Evolutionary conservation across 2,797 vertebrate species (phyloP), one percentile per base, ranked within the genome.

Genomic region (Chaenodraco wilsoni): DNA sequence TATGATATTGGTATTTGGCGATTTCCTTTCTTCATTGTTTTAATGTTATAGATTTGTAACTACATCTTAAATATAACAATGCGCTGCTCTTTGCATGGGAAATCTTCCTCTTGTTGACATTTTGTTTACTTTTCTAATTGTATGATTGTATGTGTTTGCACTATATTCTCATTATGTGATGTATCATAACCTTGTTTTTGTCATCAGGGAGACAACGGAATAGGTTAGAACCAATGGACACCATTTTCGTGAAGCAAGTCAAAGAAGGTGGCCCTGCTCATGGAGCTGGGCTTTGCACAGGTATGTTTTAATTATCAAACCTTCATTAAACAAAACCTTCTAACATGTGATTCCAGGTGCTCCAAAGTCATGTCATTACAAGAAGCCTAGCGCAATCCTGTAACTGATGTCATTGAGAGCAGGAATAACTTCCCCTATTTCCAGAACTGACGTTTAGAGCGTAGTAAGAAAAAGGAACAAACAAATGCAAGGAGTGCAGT

Each of bases 161-260:
- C 27, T 5, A 27, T 27, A 27, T 27, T 27, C 27, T 27, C 27
- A 4, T 27, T 27, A 27, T 27, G 12, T 58, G 61, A 70, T 64
- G 23, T 45, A 9, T 61, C 21, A 16, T 59, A 16, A 10, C 14
- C 9, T 49, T 16, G 62, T 56, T 76, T 17, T 85, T 69, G 61
- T 84, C 61, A 67, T 54, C 78, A 99, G 98, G 97, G 87, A 97
- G 97, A 86, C 96, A 90, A 68, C 95, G 95, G 78, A 98, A 95
- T 88, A 95, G 94, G 81, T 84, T 98, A 82, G 98, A 99, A 84
- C 97, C 97, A 0, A 99, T 99, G 98, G 98, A 99, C 81, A 99
- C 98, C 78, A 99, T 99, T 90, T 99, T 99, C 2, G 98, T 99
- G 80, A 99, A 99, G 76, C 97, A 99, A 87, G 98, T 99, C 72